These are phyloP conservation scores for Operophtera brumata DNA, from an alignment of 2,888 invertebrate species.

Conservation along the genomic window DNA sequence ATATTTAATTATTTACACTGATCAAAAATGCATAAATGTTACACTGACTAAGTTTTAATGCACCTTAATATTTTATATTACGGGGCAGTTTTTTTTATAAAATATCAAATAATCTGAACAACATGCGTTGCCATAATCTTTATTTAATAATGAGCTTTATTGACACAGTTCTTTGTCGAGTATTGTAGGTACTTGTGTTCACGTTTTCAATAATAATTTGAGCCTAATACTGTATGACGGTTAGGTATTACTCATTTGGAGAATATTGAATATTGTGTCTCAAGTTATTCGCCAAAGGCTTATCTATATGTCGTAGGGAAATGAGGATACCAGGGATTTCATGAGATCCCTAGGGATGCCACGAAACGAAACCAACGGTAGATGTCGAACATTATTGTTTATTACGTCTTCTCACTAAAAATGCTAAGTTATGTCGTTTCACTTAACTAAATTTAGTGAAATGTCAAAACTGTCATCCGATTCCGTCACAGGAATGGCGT, in stretches of 20 bases:
- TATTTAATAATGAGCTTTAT: background rate
- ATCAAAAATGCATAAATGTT: slow-evolving; percentile 2
- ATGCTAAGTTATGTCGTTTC: too few species aligned
- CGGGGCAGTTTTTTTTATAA: slow-evolving; percentile 2
- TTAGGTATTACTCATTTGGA: background rate
- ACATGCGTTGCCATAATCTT: slow-evolving; percentile 6
- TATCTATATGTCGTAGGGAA: too few species aligned
- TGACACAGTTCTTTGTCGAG: too few species aligned
- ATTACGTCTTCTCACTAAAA: too few species aligned
- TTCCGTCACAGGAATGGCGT: too few species aligned
- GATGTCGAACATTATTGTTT: too few species aligned
- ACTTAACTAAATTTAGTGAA: too few species aligned
- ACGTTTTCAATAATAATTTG: background rate
- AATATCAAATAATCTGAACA: background rate
- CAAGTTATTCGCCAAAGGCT: background rate
- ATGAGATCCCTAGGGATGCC: too few species aligned
- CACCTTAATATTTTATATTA: background rate
- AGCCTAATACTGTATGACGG: background rate
- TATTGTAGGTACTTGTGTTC: too few species aligned
- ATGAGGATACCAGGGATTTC: too few species aligned
- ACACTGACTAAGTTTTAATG: background rate
- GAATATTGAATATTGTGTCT: background rate
- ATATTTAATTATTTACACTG: slow-evolving; percentile 29
- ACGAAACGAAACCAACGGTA: too few species aligned
- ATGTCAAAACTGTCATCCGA: too few species aligned